A percentile compares a stretch with the other conserved stretches of the same genome.
phyloP scores from a whole-genome alignment of 2,888 invertebrate genomes.

The Nomada fucata region DNA sequence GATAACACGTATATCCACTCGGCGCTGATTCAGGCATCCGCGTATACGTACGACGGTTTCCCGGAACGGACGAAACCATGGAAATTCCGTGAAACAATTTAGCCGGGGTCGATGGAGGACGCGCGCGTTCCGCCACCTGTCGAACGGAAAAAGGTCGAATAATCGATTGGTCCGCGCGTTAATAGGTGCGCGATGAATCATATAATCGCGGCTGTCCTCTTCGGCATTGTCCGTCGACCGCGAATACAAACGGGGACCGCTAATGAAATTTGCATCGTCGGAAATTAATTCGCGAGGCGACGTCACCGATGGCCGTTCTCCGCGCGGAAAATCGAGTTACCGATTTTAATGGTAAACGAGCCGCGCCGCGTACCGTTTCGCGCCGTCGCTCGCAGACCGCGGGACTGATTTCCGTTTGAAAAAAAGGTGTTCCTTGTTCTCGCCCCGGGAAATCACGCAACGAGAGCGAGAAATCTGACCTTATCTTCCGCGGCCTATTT shows the following conservation, averaged over 20 bases:
- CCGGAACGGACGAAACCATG: neutral
- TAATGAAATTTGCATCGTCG: slow-evolving; percentile 57
- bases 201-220: slow-evolving; percentile 29
- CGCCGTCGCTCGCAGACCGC: neutral
- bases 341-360: slow-evolving; percentile 31
- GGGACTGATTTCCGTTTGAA: too few relatives aligned
- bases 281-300: slow-evolving; percentile 50
- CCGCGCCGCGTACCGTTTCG: slow-evolving; percentile 1
- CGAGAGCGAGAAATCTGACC: slow-evolving; percentile 32
- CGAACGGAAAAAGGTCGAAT: slow-evolving; percentile 33
- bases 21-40: neutral
- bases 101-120: neutral
- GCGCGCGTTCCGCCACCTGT: neutral
- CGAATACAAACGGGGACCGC: slow-evolving; percentile 35
- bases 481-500: slow-evolving; percentile 45
- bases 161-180: slow-evolving; percentile 40
- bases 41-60: neutral
- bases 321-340: slow-evolving; percentile 39
- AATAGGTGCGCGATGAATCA: slow-evolving; percentile 42
- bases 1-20: neutral
- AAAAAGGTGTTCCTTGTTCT: neutral
- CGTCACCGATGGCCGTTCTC: neutral
- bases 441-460: neutral
- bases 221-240: slow-evolving; percentile 21
- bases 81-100: neutral